These are phyloP conservation scores for Genyomyrus donnyi DNA, from an alignment of 2,113 vertebrate genomes.

Conservation along the genomic window DNA sequence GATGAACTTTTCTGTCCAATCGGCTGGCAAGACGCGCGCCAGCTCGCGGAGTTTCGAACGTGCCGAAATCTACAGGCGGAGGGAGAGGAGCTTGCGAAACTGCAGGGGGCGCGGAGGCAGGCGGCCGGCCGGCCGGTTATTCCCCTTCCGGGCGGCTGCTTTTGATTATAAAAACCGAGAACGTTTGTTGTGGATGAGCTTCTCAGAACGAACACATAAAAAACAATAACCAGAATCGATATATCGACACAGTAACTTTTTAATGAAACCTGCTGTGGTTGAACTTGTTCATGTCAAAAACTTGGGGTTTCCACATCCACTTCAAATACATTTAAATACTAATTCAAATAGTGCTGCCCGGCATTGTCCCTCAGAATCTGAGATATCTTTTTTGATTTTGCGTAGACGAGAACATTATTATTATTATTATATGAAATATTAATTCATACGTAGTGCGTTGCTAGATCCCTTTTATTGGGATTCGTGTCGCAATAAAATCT, in stretches of 20 bases:
- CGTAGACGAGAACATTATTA: background rate
- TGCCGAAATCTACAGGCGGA: background rate
- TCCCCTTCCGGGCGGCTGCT: background rate
- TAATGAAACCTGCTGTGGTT: background rate
- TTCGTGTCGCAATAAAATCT: background rate
- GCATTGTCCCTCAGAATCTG: background rate
- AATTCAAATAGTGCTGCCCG: background rate
- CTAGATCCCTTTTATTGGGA: background rate
- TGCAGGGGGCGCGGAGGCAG: background rate
- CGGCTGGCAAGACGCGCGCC: background rate
- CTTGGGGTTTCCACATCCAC: background rate
- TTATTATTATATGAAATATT: background rate
- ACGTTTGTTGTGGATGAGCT: background rate
- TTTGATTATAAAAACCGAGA: background rate
- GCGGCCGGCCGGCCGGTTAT: background rate
- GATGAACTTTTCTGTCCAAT: slow-evolving; percentile 28
- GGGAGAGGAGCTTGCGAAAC: background rate
- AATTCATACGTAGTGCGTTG: background rate
- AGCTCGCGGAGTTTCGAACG: background rate
- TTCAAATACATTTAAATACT: background rate
- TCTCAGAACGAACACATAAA: background rate
- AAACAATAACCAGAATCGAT: background rate
- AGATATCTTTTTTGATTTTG: background rate
- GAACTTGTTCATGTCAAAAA: background rate
- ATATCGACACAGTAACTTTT: background rate